phyloP scores from a whole-genome alignment of 2,888 invertebrate species.

The Phyllotreta striolata region DNA sequence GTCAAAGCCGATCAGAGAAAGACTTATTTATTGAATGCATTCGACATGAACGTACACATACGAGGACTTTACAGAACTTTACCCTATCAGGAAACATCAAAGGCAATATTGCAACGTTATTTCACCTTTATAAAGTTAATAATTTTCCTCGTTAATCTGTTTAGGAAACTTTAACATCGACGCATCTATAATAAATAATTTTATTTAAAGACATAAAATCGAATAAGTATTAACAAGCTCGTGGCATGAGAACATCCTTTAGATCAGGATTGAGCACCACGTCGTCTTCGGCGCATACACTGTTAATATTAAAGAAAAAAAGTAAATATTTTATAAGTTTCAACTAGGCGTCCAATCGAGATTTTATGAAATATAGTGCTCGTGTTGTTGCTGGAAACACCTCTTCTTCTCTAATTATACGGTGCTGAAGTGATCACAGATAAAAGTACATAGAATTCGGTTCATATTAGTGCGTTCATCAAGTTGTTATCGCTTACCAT shows the following conservation, averaged over 20 bases:
- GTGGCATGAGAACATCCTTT: slow-evolving; percentile 16
- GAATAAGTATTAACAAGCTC: not conserved
- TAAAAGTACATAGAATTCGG: slow-evolving; percentile 37
- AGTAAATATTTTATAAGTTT: slow-evolving; percentile 29
- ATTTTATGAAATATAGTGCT: slow-evolving; percentile 37
- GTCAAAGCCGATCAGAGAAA: slow-evolving; percentile 44
- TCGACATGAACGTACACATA: slow-evolving; percentile 44
- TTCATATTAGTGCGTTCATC: slow-evolving; percentile 41
- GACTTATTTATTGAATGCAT: slow-evolving; percentile 48
- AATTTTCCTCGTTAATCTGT: too few relatives aligned
- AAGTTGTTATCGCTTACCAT: slow-evolving; percentile 33
- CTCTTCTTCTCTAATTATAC: slow-evolving; percentile 39
- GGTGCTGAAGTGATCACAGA: slow-evolving; percentile 38
- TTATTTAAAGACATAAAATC: too few relatives aligned
- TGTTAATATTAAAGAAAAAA: slow-evolving; percentile 19
- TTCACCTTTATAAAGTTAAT: too few relatives aligned
- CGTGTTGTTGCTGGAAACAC: slow-evolving; percentile 39
- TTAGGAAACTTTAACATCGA: too few relatives aligned
- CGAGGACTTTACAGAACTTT: slow-evolving; percentile 40
- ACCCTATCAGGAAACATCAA: slow-evolving; percentile 40
- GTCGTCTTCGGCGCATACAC: slow-evolving; percentile 21
- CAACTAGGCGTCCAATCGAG: slow-evolving; percentile 21
- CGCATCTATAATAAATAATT: too few relatives aligned
- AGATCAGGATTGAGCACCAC: slow-evolving; percentile 10
- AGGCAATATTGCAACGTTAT: too few relatives aligned